phyloP scores from a whole-genome alignment of 2,797 vertebrate genomes.

The Sebastes cheni region DNA sequence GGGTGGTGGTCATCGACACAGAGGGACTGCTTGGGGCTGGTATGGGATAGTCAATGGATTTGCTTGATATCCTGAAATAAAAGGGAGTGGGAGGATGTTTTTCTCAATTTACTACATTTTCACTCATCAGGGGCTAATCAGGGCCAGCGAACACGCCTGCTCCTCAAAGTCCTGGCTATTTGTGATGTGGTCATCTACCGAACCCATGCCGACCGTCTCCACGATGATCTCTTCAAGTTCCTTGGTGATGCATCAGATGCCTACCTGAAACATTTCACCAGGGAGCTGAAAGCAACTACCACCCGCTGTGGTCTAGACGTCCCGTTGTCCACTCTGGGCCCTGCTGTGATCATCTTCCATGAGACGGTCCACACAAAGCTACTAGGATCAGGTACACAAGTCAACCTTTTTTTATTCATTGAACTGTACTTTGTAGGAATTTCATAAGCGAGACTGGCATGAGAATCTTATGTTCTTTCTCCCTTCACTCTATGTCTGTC shows the following conservation, averaged over 20 bases:
- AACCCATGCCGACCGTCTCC: conserved; percentile 96
- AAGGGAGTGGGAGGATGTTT: neutral
- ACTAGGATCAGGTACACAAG: conserved; percentile 89
- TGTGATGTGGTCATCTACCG: conserved; percentile 98
- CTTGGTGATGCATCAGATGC: conserved; percentile 98
- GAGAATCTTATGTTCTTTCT: neutral
- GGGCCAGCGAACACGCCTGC: conserved; percentile 94
- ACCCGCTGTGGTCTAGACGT: conserved; percentile 96
- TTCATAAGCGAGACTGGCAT: neutral
- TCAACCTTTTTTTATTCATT: neutral
- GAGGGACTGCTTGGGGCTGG: conserved; percentile 94
- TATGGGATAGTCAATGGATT: conserved; percentile 22
- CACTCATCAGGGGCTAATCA: conserved; percentile 87
- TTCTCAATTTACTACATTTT: neutral
- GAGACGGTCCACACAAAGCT: conserved; percentile 98
- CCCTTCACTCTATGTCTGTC: neutral
- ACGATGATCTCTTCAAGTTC: conserved; percentile 99
- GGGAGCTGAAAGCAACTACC: conserved; percentile 96
- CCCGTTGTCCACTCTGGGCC: conserved; percentile 95
- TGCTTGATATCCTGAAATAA: neutral
- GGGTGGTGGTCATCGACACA: conserved; percentile 95
- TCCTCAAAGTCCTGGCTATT: conserved; percentile 95
- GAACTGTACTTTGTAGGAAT: neutral
- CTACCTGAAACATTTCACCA: conserved; percentile 97
- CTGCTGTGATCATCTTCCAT: conserved; percentile 97